Conservation (phyloP, 2,797 vertebrate species). For the Gallinago stenura region DNA sequence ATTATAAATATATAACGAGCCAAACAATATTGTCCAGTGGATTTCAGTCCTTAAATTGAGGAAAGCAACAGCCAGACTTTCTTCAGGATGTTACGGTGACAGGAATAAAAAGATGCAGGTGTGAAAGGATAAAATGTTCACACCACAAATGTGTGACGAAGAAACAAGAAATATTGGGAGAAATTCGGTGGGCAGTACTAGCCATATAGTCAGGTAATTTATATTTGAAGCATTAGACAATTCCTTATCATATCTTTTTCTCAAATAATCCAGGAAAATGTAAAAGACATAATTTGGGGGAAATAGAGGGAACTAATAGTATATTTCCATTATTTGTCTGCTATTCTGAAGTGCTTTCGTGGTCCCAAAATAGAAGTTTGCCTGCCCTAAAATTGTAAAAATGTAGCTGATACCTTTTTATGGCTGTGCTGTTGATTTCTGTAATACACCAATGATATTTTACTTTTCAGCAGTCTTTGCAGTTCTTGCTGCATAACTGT, state of each 20-base stretch:
- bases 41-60: background rate
- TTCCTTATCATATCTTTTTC: background rate
- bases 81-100: background rate
- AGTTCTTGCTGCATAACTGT: slow-evolving; percentile 72
- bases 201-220: background rate
- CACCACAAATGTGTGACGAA: background rate
- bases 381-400: slow-evolving; percentile 63
- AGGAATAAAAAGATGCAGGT: background rate
- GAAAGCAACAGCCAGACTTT: background rate
- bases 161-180: background rate
- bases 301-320: background rate
- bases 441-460: slow-evolving; percentile 42
- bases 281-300: background rate
- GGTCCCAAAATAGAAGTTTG: slow-evolving; percentile 51
- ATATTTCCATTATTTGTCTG: background rate
- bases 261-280: background rate
- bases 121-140: background rate
- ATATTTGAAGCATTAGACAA: background rate
- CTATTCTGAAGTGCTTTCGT: slow-evolving; percentile 43
- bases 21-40: background rate
- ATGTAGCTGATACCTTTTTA: slow-evolving; percentile 20
- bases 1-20: background rate
- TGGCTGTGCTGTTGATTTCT: slow-evolving; percentile 39
- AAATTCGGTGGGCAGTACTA: background rate
- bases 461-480: slow-evolving; percentile 71